These are phyloP conservation scores for Equus przewalskii DNA, from an alignment of 2,113 vertebrate species.

Conservation along the genomic window DNA sequence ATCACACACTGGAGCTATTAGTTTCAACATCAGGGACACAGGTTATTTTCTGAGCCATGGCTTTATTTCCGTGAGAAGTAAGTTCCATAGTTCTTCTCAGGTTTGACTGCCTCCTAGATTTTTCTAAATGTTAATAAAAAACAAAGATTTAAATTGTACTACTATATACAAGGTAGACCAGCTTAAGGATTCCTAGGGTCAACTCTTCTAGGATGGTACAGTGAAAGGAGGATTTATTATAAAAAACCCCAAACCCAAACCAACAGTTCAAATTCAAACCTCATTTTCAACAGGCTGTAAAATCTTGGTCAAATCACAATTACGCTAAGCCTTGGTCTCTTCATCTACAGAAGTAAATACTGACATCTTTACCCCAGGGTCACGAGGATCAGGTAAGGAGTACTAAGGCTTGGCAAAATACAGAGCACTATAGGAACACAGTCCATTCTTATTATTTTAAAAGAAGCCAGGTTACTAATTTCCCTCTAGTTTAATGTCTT, in stretches of 20 bases:
- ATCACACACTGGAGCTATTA: background rate
- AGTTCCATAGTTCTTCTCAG: background rate
- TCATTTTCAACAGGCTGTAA: slow-evolving; percentile 25
- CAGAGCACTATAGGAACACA: background rate
- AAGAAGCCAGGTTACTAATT: slow-evolving; percentile 28
- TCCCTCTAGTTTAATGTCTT: slow-evolving; percentile 33
- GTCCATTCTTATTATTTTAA: background rate
- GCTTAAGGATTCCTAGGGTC: background rate
- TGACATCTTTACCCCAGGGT: background rate
- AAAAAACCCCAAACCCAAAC: background rate
- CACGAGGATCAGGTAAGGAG: background rate
- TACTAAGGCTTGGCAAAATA: background rate
- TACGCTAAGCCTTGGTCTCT: background rate
- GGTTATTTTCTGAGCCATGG: background rate
- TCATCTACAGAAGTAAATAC: background rate
- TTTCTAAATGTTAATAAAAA: background rate
- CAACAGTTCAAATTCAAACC: background rate
- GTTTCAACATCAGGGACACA: slow-evolving; percentile 16
- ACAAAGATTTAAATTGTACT: background rate
- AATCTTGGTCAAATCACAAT: background rate
- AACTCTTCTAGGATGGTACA: background rate
- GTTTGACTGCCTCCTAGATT: slow-evolving; percentile 12
- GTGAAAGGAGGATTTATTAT: slow-evolving; percentile 23
- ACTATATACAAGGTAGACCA: background rate
- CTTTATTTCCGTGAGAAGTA: slow-evolving; percentile 44